Evolutionary conservation across 2,113 vertebrate genomes (phyloP), one percentile per base, ranked within the genome.

Genomic region (Leptodactylus fuscus): DNA sequence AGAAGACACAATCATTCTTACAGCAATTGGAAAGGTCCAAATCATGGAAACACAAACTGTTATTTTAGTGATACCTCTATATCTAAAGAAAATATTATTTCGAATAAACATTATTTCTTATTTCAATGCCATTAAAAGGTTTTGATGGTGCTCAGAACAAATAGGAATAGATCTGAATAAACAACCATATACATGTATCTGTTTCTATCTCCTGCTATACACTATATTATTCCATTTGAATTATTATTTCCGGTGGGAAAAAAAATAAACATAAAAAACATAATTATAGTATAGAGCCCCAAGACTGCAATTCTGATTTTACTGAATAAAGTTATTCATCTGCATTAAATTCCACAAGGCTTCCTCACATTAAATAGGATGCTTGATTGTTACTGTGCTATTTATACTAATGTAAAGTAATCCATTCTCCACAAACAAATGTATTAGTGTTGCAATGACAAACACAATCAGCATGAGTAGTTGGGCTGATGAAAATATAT

Each of bases 221-320:
- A n/a, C 24, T 24, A n/a, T 24, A 24, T n/a, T 58, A 16, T 53
- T 10, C 27, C 34, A 29, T 8, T 53, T 20, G 29, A 77, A 53
- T 11, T 32, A 49, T 77, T 77, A 51, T 76, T 32, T 53, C 24
- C 46, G 34, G 15, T 76, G 48, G 48, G 48, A 8, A 53, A 1
- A 1, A 34, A 77, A 77, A 34, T 77, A 16, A 75, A 32, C 24
- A 24, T 29, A 24, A 75, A 75, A 75, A 75, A 75, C 27, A 29
- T 75, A 32, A 49, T 48, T 49, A 16, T 16, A 75, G 24, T 34
- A 5, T 20, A 53, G 18, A 55, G 27, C 48, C 74, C 29, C 13
- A 74, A 77, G 48, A 77, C 74, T 77, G 74, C 27, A 20, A 53
- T 77, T 53, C 16, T 4, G n/a, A 5, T 77, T 77, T 77, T 53